Conservation (phyloP, 2,888 invertebrate species). For the Drosophila hawaiiensis region DNA sequence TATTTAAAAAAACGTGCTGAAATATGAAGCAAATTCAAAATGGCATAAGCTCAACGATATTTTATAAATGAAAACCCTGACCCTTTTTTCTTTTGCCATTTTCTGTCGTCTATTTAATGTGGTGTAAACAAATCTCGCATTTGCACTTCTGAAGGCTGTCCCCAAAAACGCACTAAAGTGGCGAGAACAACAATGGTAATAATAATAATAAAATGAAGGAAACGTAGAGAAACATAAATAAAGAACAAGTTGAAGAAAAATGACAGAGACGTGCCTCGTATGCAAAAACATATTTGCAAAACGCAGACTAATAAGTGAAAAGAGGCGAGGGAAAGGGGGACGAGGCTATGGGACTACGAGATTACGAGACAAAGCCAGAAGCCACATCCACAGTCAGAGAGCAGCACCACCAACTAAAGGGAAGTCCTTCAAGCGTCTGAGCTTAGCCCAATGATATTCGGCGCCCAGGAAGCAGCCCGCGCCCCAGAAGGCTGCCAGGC, state of each 20-base stretch:
- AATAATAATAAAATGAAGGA: conserved; percentile 63
- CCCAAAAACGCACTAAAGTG: conserved; percentile 20
- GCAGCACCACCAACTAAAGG: conserved; percentile 33
- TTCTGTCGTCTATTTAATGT: conserved; percentile 63
- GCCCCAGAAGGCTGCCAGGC: conserved; percentile 24
- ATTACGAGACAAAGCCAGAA: conserved; percentile 46
- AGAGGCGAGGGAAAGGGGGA: conserved; percentile 9
- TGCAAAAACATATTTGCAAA: conserved; percentile 79
- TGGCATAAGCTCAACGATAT: conserved; percentile 33
- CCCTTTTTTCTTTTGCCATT: conserved; percentile 43
- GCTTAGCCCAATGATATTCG: conserved; percentile 35
- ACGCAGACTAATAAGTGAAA: conserved; percentile 78
- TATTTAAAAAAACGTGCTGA: neutral
- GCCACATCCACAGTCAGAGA: conserved; percentile 36
- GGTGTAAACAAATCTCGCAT: conserved; percentile 77
- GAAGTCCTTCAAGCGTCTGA: conserved; percentile 54
- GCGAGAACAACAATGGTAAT: conserved; percentile 18
- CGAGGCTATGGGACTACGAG: conserved; percentile 28
- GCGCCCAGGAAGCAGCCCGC: conserved; percentile 44
- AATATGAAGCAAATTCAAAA: conserved; percentile 11
- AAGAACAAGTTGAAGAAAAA: conserved; percentile 69
- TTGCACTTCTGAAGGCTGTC: conserved; percentile 58
- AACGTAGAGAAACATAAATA: conserved; percentile 50
- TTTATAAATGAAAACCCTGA: conserved; percentile 41
- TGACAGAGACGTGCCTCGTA: conserved; percentile 80